Conservation (phyloP, 2,113 vertebrate species). For the Lophura nycthemera region DNA sequence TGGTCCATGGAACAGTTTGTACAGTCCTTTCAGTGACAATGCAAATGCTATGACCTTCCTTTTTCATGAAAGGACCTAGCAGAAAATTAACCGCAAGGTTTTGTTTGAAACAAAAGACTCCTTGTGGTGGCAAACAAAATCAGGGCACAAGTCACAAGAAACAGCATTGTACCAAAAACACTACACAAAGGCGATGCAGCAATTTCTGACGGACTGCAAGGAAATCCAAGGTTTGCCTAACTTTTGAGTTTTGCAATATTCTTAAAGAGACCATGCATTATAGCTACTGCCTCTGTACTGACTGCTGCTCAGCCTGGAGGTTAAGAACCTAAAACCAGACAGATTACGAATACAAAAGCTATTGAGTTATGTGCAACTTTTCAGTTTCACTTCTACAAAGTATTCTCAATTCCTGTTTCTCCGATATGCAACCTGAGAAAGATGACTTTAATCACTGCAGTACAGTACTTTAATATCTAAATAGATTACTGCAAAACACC, state of each 20-base stretch:
- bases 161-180: constrained; percentile 63
- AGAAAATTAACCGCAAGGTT: constrained; percentile 73
- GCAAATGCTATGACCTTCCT: constrained; percentile 71
- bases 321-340: constrained; percentile 19
- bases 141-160: constrained; percentile 58
- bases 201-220: constrained; percentile 10
- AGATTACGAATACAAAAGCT: constrained; percentile 50
- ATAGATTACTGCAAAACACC: background rate
- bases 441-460: background rate
- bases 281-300: background rate
- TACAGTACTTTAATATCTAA: background rate
- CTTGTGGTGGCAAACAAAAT: constrained; percentile 72
- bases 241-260: constrained; percentile 30
- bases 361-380: background rate
- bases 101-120: constrained; percentile 73
- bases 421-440: background rate
- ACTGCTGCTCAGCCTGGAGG: background rate
- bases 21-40: constrained; percentile 67
- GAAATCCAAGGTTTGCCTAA: constrained; percentile 61
- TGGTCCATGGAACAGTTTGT: constrained; percentile 68
- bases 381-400: background rate
- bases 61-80: constrained; percentile 65
- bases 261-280: constrained; percentile 3
- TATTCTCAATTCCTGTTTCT: constrained; percentile 29
- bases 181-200: constrained; percentile 50